These are phyloP conservation scores for Neria commutata DNA, from an alignment of 2,888 invertebrate species.

Conservation along the genomic window DNA sequence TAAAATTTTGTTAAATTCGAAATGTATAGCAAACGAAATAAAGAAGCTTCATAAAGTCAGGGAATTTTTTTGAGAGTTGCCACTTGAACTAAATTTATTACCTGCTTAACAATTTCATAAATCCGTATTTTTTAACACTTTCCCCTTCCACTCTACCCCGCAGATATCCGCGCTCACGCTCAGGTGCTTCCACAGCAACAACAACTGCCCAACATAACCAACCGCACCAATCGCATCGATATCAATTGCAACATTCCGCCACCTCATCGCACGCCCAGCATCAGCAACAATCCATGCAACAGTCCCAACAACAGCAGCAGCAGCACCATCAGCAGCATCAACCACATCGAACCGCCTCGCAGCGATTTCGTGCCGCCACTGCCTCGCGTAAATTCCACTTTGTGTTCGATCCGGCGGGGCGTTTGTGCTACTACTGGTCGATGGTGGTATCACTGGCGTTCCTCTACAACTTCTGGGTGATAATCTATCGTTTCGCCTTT, in stretches of 20 bases:
- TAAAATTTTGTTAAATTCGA: no score
- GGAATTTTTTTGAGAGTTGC: no score
- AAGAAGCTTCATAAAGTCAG: no score
- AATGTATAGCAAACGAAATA: no score
- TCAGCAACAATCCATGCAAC: slow-evolving; percentile 3
- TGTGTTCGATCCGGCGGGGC: slow-evolving; percentile 97
- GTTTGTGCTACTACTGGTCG: slow-evolving; percentile 96
- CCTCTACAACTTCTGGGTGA: slow-evolving; percentile 97
- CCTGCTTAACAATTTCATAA: not conserved
- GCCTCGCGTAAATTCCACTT: slow-evolving; percentile 79
- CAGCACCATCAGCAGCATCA: slow-evolving; percentile 43
- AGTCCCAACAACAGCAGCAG: slow-evolving; percentile 19
- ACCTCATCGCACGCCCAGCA: slow-evolving; percentile 37
- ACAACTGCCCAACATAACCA: slow-evolving; percentile 43
- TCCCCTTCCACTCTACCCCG: slow-evolving; percentile 8
- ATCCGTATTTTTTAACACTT: slow-evolving; percentile 1
- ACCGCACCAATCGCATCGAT: slow-evolving; percentile 39
- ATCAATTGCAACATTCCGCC: slow-evolving; percentile 48
- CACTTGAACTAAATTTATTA: not conserved
- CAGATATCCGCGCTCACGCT: slow-evolving; percentile 53
- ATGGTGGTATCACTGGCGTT: slow-evolving; percentile 96
- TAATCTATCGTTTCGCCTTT: slow-evolving; percentile 98
- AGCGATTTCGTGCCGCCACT: slow-evolving; percentile 56
- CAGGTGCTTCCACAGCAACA: slow-evolving; percentile 37
- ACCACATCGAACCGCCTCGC: slow-evolving; percentile 56